Base-by-base conservation (phyloP, 2,113 vertebrate genomes). In the Triplophysa dalaica region DNA sequence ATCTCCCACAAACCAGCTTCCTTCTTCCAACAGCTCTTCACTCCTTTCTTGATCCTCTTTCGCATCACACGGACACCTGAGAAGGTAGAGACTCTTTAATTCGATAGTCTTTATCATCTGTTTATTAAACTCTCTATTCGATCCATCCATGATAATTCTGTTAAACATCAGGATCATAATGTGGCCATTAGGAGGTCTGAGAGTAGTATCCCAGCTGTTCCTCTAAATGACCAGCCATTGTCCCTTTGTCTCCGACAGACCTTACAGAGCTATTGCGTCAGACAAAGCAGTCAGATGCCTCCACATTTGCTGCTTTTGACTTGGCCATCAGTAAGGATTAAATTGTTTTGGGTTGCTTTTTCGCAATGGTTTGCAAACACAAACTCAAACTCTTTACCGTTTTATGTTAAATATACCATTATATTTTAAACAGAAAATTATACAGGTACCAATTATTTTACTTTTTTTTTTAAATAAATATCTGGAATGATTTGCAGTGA, bases 1-100 rank as follows among this genome's bases (percentile, higher is more conserved):
- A 83, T 98, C 95, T 3, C 96, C 97, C 8, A 99, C 97, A 90
- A 97, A 98, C 97, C 97, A 99, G 77, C 92, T 96, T n/a, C 94
- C 93, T 91, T 99, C 96, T 63, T 98, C 95, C 14, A 96, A 93
- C 86, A 98, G 95, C 1, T 96, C 95, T 87, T 96, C 86, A 70
- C 93, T 95, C 89, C 96, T 95, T 69, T 91, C 95, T 93, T 95
- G 89, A 81, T 94, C 93, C 75, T 96, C 92, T 75, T 97, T 97
- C 0, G 94, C 91, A 87, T 95, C 96, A 82, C 10, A 76, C 75
- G 82, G 82, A 85, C 85, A 87, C 69, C 2, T 72, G 62, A 60
- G 21, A n/a, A 45, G 29, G 38, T 8, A 81, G 48, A 65, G 65
- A 81, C 4, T 54, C 48, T 7, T 58, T 81, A 70, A 24, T 13